Evolutionary conservation across 2,888 invertebrate genomes (phyloP).

Genomic region (Pterobdella sp.): DNA sequence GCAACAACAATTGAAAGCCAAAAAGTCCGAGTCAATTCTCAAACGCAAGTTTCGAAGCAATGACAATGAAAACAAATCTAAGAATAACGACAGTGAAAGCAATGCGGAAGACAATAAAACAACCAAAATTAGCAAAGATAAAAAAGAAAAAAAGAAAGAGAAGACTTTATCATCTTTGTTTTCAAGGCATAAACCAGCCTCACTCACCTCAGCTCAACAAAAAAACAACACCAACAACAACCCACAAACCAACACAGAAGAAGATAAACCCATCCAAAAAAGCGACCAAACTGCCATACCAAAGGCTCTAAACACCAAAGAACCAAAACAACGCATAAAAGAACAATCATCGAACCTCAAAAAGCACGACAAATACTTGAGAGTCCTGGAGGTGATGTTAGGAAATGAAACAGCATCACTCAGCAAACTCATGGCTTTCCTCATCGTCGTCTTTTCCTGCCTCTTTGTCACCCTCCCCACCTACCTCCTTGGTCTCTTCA

Average conservation of each 20-base stretch:
- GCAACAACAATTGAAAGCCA: neutral
- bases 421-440: conserved; percentile 23
- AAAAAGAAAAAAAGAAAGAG: neutral
- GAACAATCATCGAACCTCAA: no score
- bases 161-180: neutral
- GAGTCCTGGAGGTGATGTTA: no score
- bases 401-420: neutral
- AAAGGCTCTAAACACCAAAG: neutral
- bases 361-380: no score
- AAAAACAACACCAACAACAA: no score
- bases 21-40: neutral
- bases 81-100: neutral
- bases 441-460: conserved; percentile 40
- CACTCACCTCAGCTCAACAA: neutral
- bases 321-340: neutral
- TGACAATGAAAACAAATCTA: neutral
- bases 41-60: neutral
- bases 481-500: conserved; percentile 43
- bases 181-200: neutral
- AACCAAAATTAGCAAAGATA: neutral
- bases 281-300: no score
- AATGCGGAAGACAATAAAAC: neutral
- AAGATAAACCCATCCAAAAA: no score
- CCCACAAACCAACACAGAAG: no score
- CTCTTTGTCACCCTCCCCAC: conserved; percentile 45